A percentile compares a stretch with the other conserved stretches of the same genome.
These are phyloP conservation scores for Drosophila willistoni DNA, from an alignment of 1,140 invertebrate genomes.

Conservation along the genomic window DNA sequence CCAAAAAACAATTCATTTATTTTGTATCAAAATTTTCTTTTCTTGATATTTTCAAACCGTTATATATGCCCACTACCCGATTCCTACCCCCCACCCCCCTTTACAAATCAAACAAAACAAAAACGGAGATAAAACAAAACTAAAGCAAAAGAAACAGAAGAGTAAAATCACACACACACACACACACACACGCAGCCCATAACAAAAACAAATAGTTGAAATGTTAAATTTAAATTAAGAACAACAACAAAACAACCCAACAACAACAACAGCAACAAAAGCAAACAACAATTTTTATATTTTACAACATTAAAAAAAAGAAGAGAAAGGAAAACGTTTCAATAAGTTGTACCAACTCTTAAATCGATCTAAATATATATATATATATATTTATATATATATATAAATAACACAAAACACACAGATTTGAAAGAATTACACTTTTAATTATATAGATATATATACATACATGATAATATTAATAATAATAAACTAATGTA, in stretches of 20 bases:
- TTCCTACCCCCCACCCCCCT: no score
- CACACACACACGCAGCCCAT: not conserved
- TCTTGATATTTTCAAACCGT: not conserved
- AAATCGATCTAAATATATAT: constrained; percentile 7
- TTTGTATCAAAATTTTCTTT: constrained; percentile 6
- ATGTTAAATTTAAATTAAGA: constrained; percentile 12
- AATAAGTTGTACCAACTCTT: constrained; percentile 19
- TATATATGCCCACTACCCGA: no score
- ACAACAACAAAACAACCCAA: not conserved
- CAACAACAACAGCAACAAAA: constrained; percentile 6
- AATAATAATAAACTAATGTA: constrained; percentile 20
- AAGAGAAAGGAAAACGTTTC: constrained; percentile 1
- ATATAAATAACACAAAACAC: constrained; percentile 12
- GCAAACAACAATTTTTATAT: constrained; percentile 13
- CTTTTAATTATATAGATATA: constrained; percentile 15
- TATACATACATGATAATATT: constrained; percentile 15
- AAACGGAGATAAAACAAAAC: constrained; percentile 6
- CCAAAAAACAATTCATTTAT: constrained; percentile 13
- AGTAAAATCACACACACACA: not conserved
- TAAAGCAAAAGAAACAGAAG: not conserved
- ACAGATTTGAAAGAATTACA: constrained; percentile 13
- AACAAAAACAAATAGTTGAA: constrained; percentile 18
- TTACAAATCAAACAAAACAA: not conserved
- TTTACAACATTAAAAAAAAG: constrained; percentile 5
- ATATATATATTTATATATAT: not conserved